Percentiles rank a stretch among this genome's conserved stretches.
Evolutionary conservation across 1,140 invertebrate species (phyloP).

Genomic region (Pseudoatta argentina): DNA sequence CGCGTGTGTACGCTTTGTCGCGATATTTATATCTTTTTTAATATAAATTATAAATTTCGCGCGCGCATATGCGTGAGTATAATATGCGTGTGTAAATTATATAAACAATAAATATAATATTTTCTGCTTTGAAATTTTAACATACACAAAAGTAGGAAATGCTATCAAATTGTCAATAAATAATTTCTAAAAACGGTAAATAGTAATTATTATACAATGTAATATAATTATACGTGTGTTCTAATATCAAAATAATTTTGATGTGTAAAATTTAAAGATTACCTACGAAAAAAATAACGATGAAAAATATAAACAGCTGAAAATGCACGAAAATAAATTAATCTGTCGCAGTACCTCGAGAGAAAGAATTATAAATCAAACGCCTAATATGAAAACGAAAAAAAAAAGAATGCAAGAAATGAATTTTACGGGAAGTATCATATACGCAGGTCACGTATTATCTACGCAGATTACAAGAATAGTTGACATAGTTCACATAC

Average conservation of each 20-base stretch:
- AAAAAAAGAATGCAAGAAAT: neutral
- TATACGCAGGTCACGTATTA: neutral
- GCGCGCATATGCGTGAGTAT: neutral
- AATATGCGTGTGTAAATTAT: neutral
- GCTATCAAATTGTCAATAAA: neutral
- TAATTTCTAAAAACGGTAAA: neutral
- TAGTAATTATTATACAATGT: neutral
- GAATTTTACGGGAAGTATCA: neutral
- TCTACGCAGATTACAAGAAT: constrained; percentile 43
- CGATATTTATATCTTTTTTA: constrained; percentile 13
- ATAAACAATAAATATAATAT: neutral
- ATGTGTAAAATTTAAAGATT: neutral
- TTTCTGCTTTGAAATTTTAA: neutral
- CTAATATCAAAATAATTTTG: neutral
- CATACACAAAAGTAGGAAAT: neutral
- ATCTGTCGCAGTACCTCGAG: neutral
- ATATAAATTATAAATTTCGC: constrained; percentile 3
- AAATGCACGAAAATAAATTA: neutral
- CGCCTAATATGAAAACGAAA: neutral
- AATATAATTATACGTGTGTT: neutral
- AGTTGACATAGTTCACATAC: constrained; percentile 47
- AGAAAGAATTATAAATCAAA: constrained; percentile 5
- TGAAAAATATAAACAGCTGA: constrained; percentile 4
- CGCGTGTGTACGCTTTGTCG: neutral
- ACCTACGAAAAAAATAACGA: neutral